Conservation (phyloP, 2,113 vertebrate genomes). For the Megaleporinus macrocephalus region DNA sequence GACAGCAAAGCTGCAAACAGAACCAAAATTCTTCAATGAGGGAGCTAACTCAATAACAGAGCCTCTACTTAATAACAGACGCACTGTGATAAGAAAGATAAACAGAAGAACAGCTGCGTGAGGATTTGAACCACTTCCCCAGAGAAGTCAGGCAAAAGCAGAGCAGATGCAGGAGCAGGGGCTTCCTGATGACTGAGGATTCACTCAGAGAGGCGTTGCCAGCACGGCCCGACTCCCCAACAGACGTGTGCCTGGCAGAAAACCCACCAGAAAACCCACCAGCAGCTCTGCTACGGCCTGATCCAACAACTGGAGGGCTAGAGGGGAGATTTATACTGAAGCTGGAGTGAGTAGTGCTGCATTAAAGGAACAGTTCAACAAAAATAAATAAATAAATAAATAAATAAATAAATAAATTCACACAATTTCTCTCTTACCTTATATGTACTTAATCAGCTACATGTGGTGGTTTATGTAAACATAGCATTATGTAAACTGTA, state of each 20-base stretch:
- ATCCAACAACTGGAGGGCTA: neutral
- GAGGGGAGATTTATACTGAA: constrained; percentile 11
- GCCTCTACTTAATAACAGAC: constrained; percentile 29
- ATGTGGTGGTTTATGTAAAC: too few species aligned
- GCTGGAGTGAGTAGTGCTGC: neutral
- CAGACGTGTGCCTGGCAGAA: constrained; percentile 2
- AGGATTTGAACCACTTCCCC: constrained; percentile 17
- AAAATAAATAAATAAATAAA: too few species aligned
- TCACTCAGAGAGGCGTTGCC: neutral
- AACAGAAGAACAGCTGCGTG: constrained; percentile 27
- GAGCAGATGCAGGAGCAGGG: neutral
- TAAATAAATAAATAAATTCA: too few species aligned
- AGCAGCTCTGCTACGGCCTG: neutral
- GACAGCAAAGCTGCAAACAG: constrained; percentile 45
- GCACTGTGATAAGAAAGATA: constrained; percentile 16
- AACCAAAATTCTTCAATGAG: constrained; percentile 14
- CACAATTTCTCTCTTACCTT: too few species aligned
- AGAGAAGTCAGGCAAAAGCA: neutral
- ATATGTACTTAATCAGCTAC: too few species aligned
- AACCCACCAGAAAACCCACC: constrained; percentile 26
- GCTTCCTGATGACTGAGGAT: constrained; percentile 9
- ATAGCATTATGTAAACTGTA: too few species aligned
- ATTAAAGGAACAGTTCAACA: neutral
- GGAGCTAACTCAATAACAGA: constrained; percentile 41
- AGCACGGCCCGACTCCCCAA: constrained; percentile 3